phyloP scores from a whole-genome alignment of 2,113 vertebrate species.

The Candoia aspera region DNA sequence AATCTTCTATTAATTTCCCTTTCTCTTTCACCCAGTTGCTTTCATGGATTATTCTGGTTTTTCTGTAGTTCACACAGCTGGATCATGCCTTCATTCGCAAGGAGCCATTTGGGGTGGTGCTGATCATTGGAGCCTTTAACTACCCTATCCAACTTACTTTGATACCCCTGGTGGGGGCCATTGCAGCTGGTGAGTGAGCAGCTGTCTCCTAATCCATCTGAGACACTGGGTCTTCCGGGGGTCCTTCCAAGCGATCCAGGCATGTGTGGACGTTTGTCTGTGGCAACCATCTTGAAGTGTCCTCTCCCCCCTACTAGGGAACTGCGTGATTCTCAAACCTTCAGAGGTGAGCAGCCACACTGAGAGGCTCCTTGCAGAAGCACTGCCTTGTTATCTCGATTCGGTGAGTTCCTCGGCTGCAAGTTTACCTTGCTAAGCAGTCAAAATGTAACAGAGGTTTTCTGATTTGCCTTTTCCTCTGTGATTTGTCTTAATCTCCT shows the following conservation, averaged over 20 bases:
- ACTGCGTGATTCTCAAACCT: conserved; percentile 81
- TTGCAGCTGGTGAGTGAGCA: conserved; percentile 80
- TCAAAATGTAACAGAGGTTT: not conserved
- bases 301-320: conserved; percentile 69
- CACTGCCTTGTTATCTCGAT: conserved; percentile 79
- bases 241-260: not conserved
- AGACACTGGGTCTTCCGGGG: not conserved
- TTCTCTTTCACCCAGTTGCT: not conserved
- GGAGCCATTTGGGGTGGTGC: conserved; percentile 85
- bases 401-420: conserved; percentile 70
- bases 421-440: not conserved
- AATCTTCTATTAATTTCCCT: not conserved
- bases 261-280: not conserved
- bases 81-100: conserved; percentile 82
- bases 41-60: not conserved
- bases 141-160: conserved; percentile 82
- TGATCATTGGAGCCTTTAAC: conserved; percentile 84
- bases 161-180: conserved; percentile 85
- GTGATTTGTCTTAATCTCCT: not conserved
- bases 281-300: not conserved
- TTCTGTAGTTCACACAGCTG: conserved; percentile 75
- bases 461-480: not conserved
- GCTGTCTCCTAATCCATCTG: not conserved
- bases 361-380: conserved; percentile 75
- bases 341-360: conserved; percentile 71